A percentile compares a stretch with the other conserved stretches of the same genome.
Evolutionary conservation across 2,888 invertebrate genomes (phyloP).

Genomic region (Dusona sp.): DNA sequence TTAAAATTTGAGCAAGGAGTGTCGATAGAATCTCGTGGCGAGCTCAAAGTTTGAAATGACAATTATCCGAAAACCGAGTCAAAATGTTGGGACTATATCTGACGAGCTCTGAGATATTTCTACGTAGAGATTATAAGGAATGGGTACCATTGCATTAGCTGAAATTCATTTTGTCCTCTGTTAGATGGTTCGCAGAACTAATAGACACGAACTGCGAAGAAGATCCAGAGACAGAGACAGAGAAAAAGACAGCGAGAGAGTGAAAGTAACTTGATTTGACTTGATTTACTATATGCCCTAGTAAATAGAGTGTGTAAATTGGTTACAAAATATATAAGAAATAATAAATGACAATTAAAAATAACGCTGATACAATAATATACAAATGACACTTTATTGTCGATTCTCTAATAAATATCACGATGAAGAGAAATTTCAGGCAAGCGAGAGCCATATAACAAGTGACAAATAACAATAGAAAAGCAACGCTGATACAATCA

Average conservation of each 20-base stretch:
- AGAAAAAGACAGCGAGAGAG: slow-evolving; percentile 20
- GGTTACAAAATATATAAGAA: too few relatives aligned
- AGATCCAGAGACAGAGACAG: not conserved
- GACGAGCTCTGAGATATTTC: not conserved
- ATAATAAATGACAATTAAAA: too few relatives aligned
- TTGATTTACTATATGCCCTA: too few relatives aligned
- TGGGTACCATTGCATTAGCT: slow-evolving; percentile 42
- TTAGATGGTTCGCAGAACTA: slow-evolving; percentile 26
- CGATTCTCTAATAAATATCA: too few relatives aligned
- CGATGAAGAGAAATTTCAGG: too few relatives aligned
- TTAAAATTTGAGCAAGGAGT: slow-evolving; percentile 5
- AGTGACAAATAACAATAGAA: too few relatives aligned
- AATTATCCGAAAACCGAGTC: slow-evolving; percentile 8
- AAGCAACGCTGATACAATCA: too few relatives aligned
- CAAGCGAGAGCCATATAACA: too few relatives aligned
- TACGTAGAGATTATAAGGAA: not conserved
- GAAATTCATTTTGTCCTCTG: slow-evolving; percentile 44
- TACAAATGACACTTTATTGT: too few relatives aligned
- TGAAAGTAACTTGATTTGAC: too few relatives aligned
- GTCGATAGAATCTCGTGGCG: not conserved
- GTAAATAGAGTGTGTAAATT: too few relatives aligned
- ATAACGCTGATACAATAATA: too few relatives aligned
- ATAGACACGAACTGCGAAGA: slow-evolving; percentile 8
- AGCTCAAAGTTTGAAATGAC: slow-evolving; percentile 16
- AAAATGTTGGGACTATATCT: slow-evolving; percentile 6